Percentiles rank a stretch among this genome's conserved stretches.
Conservation (phyloP, 2,113 vertebrate genomes). For the Xiphorhynchus elegans region DNA sequence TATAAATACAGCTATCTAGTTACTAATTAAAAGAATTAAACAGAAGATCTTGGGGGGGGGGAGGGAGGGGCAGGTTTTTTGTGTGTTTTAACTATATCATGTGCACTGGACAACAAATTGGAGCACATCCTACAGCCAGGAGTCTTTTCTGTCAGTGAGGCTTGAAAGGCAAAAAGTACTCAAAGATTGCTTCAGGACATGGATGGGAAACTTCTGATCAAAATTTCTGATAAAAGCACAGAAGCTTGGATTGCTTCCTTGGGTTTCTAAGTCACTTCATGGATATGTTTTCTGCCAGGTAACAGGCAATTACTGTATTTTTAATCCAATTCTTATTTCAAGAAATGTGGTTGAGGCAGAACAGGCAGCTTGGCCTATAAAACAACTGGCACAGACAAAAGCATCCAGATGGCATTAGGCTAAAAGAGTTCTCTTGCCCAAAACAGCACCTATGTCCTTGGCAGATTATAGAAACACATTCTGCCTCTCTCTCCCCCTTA, state of each 20-base stretch:
- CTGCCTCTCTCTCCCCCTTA: not conserved
- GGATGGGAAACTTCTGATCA: not conserved
- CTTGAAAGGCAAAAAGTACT: not conserved
- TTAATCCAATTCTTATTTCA: not conserved
- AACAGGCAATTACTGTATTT: not conserved
- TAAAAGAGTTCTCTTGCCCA: not conserved
- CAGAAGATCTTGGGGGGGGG: not conserved
- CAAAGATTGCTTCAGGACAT: not conserved
- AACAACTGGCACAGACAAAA: not conserved
- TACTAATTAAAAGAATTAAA: not conserved
- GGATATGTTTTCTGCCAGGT: not conserved
- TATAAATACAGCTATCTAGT: constrained; percentile 71
- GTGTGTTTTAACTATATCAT: not conserved
- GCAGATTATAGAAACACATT: not conserved
- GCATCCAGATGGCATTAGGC: constrained; percentile 5
- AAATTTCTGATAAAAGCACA: not conserved
- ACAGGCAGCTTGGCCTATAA: not conserved
- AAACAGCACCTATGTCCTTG: not conserved
- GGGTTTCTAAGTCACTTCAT: not conserved
- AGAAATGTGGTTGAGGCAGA: not conserved
- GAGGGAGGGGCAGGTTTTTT: not conserved
- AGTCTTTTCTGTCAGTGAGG: not conserved
- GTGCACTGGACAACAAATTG: not conserved
- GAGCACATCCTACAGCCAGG: not conserved
- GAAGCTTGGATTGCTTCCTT: not conserved